phyloP scores from a whole-genome alignment of 2,113 vertebrate genomes.

The Argyrosomus japonicus region DNA sequence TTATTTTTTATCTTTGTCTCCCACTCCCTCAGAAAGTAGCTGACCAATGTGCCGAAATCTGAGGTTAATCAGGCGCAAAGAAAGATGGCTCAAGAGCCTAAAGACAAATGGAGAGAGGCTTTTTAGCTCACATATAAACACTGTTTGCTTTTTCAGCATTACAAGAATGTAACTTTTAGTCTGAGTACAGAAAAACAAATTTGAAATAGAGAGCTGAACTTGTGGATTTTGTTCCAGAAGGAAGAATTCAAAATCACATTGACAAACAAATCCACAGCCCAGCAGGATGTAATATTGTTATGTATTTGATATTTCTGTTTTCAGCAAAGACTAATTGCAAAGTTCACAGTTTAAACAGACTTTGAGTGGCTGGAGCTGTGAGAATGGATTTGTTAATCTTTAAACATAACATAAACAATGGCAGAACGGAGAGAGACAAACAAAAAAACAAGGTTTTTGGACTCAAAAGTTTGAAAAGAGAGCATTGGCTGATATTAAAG shows the following conservation, averaged over 20 bases:
- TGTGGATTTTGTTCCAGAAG: background rate
- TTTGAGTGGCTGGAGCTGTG: background rate
- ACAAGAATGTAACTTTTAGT: background rate
- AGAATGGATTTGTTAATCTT: background rate
- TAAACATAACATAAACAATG: background rate
- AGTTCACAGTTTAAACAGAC: background rate
- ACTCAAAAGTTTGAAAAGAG: background rate
- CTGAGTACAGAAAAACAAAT: background rate
- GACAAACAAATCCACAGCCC: background rate
- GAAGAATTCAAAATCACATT: background rate
- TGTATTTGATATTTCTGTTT: background rate
- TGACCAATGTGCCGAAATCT: background rate
- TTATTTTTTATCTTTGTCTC: background rate
- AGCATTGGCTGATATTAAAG: too few species aligned
- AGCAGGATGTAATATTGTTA: background rate
- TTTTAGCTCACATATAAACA: background rate
- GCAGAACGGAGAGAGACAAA: background rate
- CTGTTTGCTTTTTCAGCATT: conserved; percentile 7
- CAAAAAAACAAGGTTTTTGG: background rate
- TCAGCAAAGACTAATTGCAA: background rate
- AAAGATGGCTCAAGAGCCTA: conserved; percentile 13
- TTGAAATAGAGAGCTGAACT: background rate
- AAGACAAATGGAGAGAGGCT: conserved; percentile 11
- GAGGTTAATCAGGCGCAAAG: conserved; percentile 35
- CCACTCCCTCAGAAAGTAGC: conserved; percentile 10